Base-by-base conservation (phyloP, 64 coral and sea anemone genomes). In the Montipora cactus region DNA sequence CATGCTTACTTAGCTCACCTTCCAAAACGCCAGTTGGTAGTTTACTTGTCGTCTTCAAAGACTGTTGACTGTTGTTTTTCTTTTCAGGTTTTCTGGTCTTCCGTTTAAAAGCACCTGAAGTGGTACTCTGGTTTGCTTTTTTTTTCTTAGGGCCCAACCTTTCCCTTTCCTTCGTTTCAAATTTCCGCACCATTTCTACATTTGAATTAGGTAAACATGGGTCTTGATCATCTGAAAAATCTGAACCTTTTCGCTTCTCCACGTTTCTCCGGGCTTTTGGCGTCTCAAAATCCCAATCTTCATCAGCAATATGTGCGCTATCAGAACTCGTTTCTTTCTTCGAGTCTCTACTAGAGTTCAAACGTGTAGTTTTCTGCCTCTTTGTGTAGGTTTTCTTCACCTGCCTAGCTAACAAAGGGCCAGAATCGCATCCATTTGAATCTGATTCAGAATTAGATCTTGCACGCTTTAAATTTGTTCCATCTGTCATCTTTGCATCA, bases 391-490 rank as follows among this genome's bases (percentile, higher is more conserved):
- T 49, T 67, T 68, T 68, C 61, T 69, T 84, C 7, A 61, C 61
- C 11, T 57, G 53, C 8, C 68, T 6, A 2, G 55, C 21, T 3
- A 85, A 45, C 67, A 25, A 83, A 45, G 62, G 61, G 4, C 67
- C 82, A 37, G 48, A 55, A 53, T 59, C 51, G 5, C 4, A 10
- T 13, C 13, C 61, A 12, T 12, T 64, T 1, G 45, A 49, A 50
- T 69, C 82, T 50, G 82, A 85, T 85, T 71, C 82, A 49, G 82
- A 85, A 71, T 4, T 21, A 3, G 82, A 70, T 85, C 82, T 49
- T 7, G 16, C 5, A 21, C 82, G 82, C 46, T 85, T 85, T 11
- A 70, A 50, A 18, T 69, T 70, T 21, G 15, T 22, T 7, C 5
- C 8, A 23, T 4, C 47, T 47, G 45, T 49, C 18, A 19, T n/a